These are phyloP conservation scores for Rhagium mordax DNA, from an alignment of 2,888 invertebrate species.

Conservation along the genomic window DNA sequence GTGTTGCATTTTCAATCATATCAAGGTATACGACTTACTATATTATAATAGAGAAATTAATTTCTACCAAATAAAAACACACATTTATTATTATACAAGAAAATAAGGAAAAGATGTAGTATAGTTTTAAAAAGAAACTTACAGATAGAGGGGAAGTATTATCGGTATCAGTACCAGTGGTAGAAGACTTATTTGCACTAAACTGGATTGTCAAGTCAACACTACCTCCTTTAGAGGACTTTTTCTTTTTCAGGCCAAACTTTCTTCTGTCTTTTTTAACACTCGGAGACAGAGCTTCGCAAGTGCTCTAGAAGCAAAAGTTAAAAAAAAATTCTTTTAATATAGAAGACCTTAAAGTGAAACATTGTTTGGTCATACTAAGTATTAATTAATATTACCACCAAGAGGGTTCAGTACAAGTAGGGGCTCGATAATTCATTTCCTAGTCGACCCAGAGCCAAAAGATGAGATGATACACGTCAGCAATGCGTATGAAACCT, in stretches of 20 bases:
- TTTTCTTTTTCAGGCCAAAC: constrained; percentile 80
- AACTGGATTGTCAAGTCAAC: constrained; percentile 73
- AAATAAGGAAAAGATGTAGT: constrained; percentile 11
- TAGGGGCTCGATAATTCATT: too few relatives aligned
- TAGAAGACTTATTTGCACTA: constrained; percentile 60
- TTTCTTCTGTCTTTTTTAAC: constrained; percentile 80
- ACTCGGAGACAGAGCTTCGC: constrained; percentile 68
- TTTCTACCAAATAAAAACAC: background rate
- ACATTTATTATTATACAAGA: background rate
- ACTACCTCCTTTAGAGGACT: constrained; percentile 75
- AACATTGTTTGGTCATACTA: background rate
- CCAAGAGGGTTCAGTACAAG: too few relatives aligned
- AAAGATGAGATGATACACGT: too few relatives aligned
- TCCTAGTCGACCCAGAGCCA: too few relatives aligned
- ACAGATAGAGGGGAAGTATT: constrained; percentile 69
- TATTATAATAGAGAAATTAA: background rate
- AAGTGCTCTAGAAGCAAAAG: constrained; percentile 35
- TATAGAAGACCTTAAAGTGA: background rate
- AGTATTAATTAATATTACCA: background rate
- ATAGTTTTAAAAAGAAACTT: constrained; percentile 52
- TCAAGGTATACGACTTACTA: background rate
- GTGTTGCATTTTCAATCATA: background rate
- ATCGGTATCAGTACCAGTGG: constrained; percentile 63
- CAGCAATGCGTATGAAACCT: too few relatives aligned
- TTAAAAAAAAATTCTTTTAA: background rate